Evolutionary conservation across 2,113 vertebrate species (phyloP).

Genomic region (Orcinus orca): DNA sequence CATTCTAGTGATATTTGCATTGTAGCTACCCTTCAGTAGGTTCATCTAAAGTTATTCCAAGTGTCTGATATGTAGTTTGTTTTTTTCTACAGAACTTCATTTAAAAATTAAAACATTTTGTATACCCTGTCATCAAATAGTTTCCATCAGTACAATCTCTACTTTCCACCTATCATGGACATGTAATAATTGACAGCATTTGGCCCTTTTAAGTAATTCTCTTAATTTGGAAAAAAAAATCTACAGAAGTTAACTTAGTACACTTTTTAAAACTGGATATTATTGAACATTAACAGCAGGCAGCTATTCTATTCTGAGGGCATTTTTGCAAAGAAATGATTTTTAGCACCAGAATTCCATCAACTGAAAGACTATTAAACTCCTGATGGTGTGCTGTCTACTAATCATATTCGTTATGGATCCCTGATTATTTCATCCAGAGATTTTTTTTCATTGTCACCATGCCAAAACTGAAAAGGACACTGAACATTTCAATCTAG

Average conservation of each 20-base stretch:
- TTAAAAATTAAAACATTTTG: constrained; percentile 42
- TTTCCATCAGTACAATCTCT: not conserved
- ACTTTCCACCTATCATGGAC: not conserved
- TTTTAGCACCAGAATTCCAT: constrained; percentile 22
- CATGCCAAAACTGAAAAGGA: constrained; percentile 15
- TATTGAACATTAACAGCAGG: not conserved
- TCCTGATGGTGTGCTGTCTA: not conserved
- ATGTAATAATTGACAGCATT: not conserved
- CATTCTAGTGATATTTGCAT: not conserved
- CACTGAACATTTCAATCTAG: not conserved
- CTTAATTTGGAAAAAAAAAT: not conserved
- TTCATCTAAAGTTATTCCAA: constrained; percentile 28
- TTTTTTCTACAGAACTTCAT: not conserved
- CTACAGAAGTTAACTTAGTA: not conserved
- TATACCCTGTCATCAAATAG: not conserved
- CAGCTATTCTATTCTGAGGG: not conserved
- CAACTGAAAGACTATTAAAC: not conserved
- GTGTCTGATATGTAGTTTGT: not conserved
- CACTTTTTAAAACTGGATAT: not conserved
- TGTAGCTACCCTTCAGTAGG: not conserved
- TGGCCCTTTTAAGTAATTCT: constrained; percentile 1
- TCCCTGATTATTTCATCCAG: not conserved
- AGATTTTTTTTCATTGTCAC: not conserved
- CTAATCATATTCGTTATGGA: not conserved
- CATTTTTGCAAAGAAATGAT: not conserved